Percentiles rank a stretch among this genome's conserved stretches.
Conservation (phyloP, 1,140 invertebrate genomes). For the Aphaenogaster rudis region DNA sequence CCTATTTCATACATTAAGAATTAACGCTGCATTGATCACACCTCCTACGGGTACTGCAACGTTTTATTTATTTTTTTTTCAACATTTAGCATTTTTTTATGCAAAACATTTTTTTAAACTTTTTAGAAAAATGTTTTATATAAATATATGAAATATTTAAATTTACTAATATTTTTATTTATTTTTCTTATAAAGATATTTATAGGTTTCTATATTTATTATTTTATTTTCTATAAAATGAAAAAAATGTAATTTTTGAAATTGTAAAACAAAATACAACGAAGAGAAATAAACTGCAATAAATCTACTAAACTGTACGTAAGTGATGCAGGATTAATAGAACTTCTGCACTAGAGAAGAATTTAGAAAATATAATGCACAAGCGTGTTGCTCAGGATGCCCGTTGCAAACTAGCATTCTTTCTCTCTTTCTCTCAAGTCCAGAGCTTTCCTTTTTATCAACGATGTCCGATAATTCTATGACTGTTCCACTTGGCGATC, state of each 20-base stretch:
- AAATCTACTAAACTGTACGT: neutral
- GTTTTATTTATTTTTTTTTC: neutral
- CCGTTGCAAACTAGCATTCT: neutral
- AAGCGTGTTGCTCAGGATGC: neutral
- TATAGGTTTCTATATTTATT: neutral
- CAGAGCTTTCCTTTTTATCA: neutral
- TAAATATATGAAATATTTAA: neutral
- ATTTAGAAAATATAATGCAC: conserved; percentile 14
- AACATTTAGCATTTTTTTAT: neutral
- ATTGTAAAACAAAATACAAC: neutral
- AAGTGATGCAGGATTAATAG: neutral
- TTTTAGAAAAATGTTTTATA: too few species aligned
- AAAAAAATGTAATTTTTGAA: neutral
- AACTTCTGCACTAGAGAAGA: neutral
- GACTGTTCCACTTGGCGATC: neutral
- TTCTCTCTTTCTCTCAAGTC: neutral
- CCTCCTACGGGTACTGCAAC: neutral
- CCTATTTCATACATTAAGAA: conserved; percentile 7
- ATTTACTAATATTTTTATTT: neutral
- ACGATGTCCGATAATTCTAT: neutral
- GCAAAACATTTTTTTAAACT: neutral
- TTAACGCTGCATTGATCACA: neutral
- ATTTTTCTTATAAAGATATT: neutral
- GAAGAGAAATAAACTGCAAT: neutral
- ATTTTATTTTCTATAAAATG: neutral